phyloP scores from a whole-genome alignment of 2,888 invertebrate genomes.

The Blera fallax region DNA sequence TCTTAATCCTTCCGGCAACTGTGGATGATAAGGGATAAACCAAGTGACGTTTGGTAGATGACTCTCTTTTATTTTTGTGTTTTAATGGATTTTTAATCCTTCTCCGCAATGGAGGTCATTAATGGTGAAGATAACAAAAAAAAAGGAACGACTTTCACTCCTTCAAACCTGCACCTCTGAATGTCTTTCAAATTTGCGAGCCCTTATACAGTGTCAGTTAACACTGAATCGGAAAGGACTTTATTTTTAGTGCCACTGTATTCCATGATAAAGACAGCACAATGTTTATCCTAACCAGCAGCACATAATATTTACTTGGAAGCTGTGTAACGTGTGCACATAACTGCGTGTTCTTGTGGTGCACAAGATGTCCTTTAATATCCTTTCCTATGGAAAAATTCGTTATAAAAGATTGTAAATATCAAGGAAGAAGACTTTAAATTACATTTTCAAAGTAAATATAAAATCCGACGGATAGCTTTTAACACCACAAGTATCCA shows the following conservation, averaged over 20 bases:
- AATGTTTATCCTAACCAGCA: not conserved
- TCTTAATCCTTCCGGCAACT: no score
- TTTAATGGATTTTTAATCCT: no score
- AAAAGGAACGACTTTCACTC: no score
- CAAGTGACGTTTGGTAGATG: no score
- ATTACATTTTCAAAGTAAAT: not conserved
- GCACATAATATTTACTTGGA: not conserved
- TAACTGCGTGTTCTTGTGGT: not conserved
- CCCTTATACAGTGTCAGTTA: no score
- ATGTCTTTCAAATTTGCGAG: no score
- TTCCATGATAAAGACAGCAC: not conserved
- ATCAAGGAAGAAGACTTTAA: not conserved
- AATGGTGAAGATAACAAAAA: no score
- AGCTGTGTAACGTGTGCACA: conserved; percentile 8
- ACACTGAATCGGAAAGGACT: no score
- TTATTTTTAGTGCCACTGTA: not conserved
- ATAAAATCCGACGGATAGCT: not conserved
- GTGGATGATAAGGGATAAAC: no score
- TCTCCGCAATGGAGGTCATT: no score
- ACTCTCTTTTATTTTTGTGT: no score
- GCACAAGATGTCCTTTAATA: not conserved
- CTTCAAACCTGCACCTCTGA: no score
- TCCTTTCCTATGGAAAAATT: not conserved
- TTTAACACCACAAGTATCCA: not conserved
- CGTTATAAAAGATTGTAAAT: not conserved